A percentile compares a stretch with the other conserved stretches of the same genome.
Conservation (phyloP, 1,140 invertebrate species). For the Augochlora pura region DNA sequence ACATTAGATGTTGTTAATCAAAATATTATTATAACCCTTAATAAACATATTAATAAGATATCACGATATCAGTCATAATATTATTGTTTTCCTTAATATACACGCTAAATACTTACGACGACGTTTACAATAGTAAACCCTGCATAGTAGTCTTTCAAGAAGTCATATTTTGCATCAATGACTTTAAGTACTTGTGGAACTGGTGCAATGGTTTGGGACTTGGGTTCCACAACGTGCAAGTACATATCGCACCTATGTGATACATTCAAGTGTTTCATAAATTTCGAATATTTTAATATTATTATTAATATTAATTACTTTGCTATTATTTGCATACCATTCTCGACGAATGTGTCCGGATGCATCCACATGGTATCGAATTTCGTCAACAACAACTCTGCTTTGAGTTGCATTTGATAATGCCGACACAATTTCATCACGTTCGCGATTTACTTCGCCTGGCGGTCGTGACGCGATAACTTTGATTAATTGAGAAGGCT, state of each 20-base stretch:
- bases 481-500: slow-evolving; percentile 88
- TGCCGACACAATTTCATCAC: slow-evolving; percentile 86
- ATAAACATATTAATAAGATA: not conserved
- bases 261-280: slow-evolving; percentile 30
- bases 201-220: slow-evolving; percentile 87
- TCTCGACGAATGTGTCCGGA: slow-evolving; percentile 85
- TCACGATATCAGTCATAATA: not conserved
- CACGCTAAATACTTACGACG: slow-evolving; percentile 78
- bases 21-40: not conserved
- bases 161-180: slow-evolving; percentile 92
- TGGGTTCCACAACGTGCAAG: slow-evolving; percentile 90
- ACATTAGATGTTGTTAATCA: not conserved
- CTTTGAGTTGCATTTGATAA: slow-evolving; percentile 88
- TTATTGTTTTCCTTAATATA: not conserved
- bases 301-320: no score
- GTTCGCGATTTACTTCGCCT: slow-evolving; percentile 85
- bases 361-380: slow-evolving; percentile 87
- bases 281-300: no score
- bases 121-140: slow-evolving; percentile 93
- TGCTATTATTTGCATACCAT: no score
- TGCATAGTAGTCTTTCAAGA: slow-evolving; percentile 88
- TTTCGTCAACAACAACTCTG: slow-evolving; percentile 89
- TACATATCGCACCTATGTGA: slow-evolving; percentile 91
- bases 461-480: slow-evolving; percentile 90
- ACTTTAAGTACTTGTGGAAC: slow-evolving; percentile 90